Conservation (phyloP, 2,113 vertebrate genomes). For the Petaurus breviceps region DNA sequence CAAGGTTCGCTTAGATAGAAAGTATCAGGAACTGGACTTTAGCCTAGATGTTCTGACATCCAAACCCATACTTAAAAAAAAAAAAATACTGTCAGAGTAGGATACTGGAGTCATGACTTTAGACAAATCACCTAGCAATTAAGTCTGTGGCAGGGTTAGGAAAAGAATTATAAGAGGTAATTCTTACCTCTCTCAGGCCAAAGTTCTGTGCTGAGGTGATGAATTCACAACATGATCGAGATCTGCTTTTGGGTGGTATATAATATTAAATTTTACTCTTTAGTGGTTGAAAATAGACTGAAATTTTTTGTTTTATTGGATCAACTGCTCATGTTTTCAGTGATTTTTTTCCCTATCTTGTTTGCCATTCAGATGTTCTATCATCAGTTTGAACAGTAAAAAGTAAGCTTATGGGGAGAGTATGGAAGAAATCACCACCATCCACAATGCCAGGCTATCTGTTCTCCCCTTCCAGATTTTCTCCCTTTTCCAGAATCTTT, state of each 20-base stretch:
- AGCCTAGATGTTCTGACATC: background rate
- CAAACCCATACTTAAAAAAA: background rate
- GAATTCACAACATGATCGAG: conserved; percentile 14
- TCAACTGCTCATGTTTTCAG: background rate
- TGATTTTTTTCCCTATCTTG: background rate
- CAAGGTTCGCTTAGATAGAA: background rate
- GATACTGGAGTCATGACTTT: background rate
- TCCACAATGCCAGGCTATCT: background rate
- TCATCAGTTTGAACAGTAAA: background rate
- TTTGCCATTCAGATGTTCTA: background rate
- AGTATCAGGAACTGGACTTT: background rate
- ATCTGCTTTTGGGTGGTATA: background rate
- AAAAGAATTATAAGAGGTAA: background rate
- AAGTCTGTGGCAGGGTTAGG: background rate
- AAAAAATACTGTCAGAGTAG: background rate
- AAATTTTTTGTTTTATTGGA: background rate
- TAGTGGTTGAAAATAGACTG: background rate
- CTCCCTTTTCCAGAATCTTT: background rate
- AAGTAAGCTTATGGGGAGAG: background rate
- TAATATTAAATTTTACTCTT: background rate
- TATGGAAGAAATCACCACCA: background rate
- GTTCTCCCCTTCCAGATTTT: background rate
- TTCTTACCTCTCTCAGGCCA: conserved; percentile 25
- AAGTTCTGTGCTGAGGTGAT: background rate
- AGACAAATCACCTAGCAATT: conserved; percentile 15